Conservation (phyloP, 2,113 vertebrate genomes). For the Ammodramus savannarum region DNA sequence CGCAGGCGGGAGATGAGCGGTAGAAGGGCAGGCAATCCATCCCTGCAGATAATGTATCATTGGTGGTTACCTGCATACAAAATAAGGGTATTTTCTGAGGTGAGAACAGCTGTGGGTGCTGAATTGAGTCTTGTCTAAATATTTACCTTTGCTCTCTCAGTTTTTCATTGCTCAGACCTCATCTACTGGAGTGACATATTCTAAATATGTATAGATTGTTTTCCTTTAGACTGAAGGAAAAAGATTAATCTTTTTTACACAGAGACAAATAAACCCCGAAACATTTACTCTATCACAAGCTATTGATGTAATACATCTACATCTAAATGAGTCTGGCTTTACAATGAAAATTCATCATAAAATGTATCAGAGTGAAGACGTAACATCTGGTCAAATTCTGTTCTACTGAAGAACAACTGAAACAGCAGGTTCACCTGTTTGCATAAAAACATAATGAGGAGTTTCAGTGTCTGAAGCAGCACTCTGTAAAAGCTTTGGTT, state of each 20-base stretch:
- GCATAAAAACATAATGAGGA: neutral
- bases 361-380: neutral
- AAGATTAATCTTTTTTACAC: neutral
- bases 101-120: neutral
- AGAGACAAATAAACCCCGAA: neutral
- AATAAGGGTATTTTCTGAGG: neutral
- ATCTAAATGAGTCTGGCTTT: neutral
- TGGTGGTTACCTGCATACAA: slow-evolving; percentile 69
- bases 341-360: neutral
- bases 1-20: slow-evolving; percentile 83
- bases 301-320: neutral
- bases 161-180: neutral
- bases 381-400: neutral
- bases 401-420: neutral
- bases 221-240: neutral
- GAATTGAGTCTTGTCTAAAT: neutral
- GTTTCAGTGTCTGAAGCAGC: neutral
- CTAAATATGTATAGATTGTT: neutral
- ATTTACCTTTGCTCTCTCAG: neutral
- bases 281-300: neutral
- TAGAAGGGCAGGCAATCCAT: slow-evolving; percentile 83
- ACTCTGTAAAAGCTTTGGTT: neutral
- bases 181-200: neutral
- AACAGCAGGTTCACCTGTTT: neutral
- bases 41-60: neutral